Evolutionary conservation across 2,888 invertebrate genomes (phyloP), one percentile per base, ranked within the genome.

Genomic region (Orchesellides sinensis): DNA sequence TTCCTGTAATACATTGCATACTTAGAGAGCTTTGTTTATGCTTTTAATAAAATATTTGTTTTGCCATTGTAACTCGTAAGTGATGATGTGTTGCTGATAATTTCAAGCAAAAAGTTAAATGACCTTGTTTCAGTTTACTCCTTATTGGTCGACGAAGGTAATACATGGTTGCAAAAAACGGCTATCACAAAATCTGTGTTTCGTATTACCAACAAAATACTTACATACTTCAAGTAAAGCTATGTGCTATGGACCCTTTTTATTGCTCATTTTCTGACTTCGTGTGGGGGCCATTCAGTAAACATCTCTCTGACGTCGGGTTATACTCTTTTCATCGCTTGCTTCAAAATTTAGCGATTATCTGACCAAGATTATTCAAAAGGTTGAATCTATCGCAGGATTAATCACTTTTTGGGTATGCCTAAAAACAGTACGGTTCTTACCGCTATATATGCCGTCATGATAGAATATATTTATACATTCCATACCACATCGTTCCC

Each of bases 61-160:
- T 19, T 6, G 12, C 54, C 25, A 54, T 54, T 54, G 54, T 54
- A 23, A 54, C 10, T 23, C 17, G 19, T 23, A 2, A 25, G 10
- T 54, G 54, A 54, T 54, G 54, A 54, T 23, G 12, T 52, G 52
- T 14, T 12, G n/a, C 17, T n/a, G 47, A 47, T n/a, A 47, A n/a
- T n/a, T 47, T 5, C 10, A 32, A 6, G 10, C 32, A 32, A 32
- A 32, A 17, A 49, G 49, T 49, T 72, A 79, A 79, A 79, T 70
- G 79, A 70, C 79, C 79, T 79, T 79, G 79, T 70, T 70, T 78
- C 25, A 47, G 66, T 66, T 54, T 75, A 66, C 49, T 21, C 63
- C 49, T 61, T 61, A n/a, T n/a, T n/a, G n/a, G n/a, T n/a, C n/a
- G n/a, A n/a, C n/a, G n/a, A n/a, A n/a, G n/a, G n/a, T n/a, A n/a